Evolutionary conservation across 2,113 vertebrate species (phyloP), one percentile per base, ranked within the genome.

Genomic region (Myrmophylax atrothorax): DNA sequence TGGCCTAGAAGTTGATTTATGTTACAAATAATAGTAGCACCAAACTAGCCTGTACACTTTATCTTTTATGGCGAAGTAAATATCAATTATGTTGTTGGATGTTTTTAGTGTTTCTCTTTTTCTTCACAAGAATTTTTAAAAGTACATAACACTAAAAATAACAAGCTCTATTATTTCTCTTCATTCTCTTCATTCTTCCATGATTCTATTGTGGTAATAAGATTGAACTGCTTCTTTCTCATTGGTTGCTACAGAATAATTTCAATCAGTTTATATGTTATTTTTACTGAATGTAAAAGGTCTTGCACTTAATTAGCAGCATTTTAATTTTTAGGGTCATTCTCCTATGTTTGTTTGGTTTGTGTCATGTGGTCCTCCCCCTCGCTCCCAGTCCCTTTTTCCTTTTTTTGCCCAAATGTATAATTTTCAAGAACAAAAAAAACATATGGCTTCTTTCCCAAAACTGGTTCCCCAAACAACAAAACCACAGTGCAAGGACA

Each of bases 351-450:
- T 28, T 52, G 6, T 73, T 79, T 46, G 10, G 12, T 76, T 55
- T 53, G 26, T 8, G 4, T 49, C 11, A 62, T 12, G 3, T 56
- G 4, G 0, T 33, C 4, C 2, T 9, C 1, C 3, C 12, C 6
- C 5, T 3, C 1, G 1, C 5, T 10, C 9, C 10, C 16, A 50
- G 7, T 25, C 7, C 5, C 1, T 19, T 52, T 83, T 69, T 26
- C 11, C 1, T 59, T 10, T 23, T 23, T 4, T 3, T 3, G 4
- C 8, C 2, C 1, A 23, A 5, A 9, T 42, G 5, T 50, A 56
- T 56, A 1, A 47, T 37, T 83, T 72, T 76, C 19, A 59, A 40
- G 29, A 46, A 8, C 5, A 70, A 29, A 76, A 50, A 16, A 0
- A 24, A 13, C 7, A 24, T 17, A 37, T 37, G 2, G 0, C 6